Conservation (phyloP, 2,797 vertebrate genomes). For the Thunnus albacares region DNA sequence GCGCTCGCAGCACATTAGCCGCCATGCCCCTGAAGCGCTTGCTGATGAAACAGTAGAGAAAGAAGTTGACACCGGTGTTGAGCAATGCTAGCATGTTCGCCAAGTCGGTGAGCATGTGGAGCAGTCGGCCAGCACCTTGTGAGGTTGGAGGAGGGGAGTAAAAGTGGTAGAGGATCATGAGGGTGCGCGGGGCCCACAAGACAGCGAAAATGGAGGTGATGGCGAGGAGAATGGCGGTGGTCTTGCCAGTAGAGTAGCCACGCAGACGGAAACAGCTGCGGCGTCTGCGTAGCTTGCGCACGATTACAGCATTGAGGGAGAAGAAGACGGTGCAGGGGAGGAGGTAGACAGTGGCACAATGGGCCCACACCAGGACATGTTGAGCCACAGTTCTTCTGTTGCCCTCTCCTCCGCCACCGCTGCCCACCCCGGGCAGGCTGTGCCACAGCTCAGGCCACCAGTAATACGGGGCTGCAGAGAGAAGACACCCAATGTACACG, state of each 20-base stretch:
- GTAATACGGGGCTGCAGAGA: constrained; percentile 95
- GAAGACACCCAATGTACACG: constrained; percentile 92
- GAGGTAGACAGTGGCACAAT: constrained; percentile 95
- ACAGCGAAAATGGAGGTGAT: constrained; percentile 96
- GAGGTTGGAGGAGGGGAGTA: constrained; percentile 90
- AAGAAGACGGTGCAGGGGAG: constrained; percentile 97
- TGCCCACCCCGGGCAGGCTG: constrained; percentile 77
- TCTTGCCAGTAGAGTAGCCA: constrained; percentile 96
- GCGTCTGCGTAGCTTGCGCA: constrained; percentile 91
- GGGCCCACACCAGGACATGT: constrained; percentile 94
- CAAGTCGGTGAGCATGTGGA: constrained; percentile 91
- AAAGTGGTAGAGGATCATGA: constrained; percentile 96
- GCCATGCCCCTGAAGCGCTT: constrained; percentile 97
- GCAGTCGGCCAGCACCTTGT: constrained; percentile 87
- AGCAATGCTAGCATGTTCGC: constrained; percentile 97
- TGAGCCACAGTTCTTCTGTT: constrained; percentile 88
- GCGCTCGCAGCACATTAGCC: constrained; percentile 90
- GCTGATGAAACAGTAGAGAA: constrained; percentile 99
- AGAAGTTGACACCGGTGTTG: constrained; percentile 98
- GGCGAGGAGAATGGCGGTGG: constrained; percentile 95
- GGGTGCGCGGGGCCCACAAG: constrained; percentile 94
- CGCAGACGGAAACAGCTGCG: constrained; percentile 94
- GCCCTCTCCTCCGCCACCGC: constrained; percentile 54
- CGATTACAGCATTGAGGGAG: constrained; percentile 93
- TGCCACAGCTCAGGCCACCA: constrained; percentile 99